phyloP scores from a whole-genome alignment of 2,888 invertebrate species.

The Napeogenes sylphis region DNA sequence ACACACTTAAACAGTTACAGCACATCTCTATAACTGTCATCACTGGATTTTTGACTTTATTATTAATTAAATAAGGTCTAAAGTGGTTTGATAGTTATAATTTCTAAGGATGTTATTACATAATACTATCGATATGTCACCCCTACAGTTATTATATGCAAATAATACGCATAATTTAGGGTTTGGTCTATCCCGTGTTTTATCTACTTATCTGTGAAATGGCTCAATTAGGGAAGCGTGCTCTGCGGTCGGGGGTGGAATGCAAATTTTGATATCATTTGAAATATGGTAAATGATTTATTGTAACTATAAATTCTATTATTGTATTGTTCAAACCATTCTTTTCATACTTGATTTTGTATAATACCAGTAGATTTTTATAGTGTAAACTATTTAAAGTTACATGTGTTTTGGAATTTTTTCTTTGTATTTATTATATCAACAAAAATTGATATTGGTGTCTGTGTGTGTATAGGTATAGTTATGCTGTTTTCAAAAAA shows the following conservation, averaged over 20 bases:
- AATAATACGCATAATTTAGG: conserved; percentile 74
- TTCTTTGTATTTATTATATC: too few species aligned
- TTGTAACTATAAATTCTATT: conserved; percentile 40
- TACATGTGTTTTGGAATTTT: too few species aligned
- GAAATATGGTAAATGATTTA: conserved; percentile 74
- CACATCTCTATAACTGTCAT: conserved; percentile 13
- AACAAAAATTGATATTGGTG: too few species aligned
- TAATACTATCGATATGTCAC: conserved; percentile 46
- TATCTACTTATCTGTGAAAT: conserved; percentile 77
- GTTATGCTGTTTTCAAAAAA: too few species aligned
- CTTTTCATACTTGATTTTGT: too few species aligned
- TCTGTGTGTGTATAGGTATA: too few species aligned
- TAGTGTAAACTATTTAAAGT: too few species aligned
- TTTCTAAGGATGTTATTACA: conserved; percentile 5
- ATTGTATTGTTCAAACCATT: conserved; percentile 4
- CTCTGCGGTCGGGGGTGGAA: conserved; percentile 40
- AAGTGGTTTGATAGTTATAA: conserved; percentile 20
- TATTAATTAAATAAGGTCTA: conserved; percentile 11
- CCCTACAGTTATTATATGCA: conserved; percentile 74
- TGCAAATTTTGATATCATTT: conserved; percentile 54
- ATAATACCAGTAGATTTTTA: too few species aligned
- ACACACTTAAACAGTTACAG: conserved; percentile 26
- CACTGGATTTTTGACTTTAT: conserved; percentile 17
- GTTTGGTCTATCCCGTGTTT: conserved; percentile 67
- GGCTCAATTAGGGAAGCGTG: conserved; percentile 72